Evolutionary conservation across 2,888 invertebrate species (phyloP).

Genomic region (Habroteleia sp.): DNA sequence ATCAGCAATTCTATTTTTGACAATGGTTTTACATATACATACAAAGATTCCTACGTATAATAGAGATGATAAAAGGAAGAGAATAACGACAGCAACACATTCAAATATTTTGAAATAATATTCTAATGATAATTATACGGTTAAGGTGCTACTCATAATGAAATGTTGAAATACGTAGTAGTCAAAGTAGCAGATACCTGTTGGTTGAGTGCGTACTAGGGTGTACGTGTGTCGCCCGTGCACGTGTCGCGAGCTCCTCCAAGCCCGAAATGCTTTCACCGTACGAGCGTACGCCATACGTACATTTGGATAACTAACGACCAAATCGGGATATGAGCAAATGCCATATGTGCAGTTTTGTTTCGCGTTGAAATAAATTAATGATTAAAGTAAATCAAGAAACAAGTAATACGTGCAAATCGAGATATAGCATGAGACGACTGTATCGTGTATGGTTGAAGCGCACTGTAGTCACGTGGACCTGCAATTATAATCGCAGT

Average conservation of each 20-base stretch:
- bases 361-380: constrained; percentile 49
- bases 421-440: constrained; percentile 20
- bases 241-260: constrained; percentile 32
- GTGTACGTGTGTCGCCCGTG: constrained; percentile 44
- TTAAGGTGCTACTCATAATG: constrained; percentile 56
- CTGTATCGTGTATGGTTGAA: constrained; percentile 37
- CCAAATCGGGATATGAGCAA: constrained; percentile 39
- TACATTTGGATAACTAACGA: constrained; percentile 37
- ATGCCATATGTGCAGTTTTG: constrained; percentile 45
- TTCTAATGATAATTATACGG: constrained; percentile 57
- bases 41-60: constrained; percentile 51
- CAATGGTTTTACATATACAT: constrained; percentile 58
- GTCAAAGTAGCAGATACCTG: constrained; percentile 57
- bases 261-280: constrained; percentile 35
- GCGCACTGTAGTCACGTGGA: constrained; percentile 36
- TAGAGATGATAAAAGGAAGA: constrained; percentile 7
- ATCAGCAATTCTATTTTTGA: constrained; percentile 63
- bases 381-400: not conserved
- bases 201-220: constrained; percentile 45
- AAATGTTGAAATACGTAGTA: constrained; percentile 55
- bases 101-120: constrained; percentile 62
- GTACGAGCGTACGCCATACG: constrained; percentile 20
- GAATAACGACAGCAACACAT: constrained; percentile 47
- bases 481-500: constrained; percentile 12
- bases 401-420: not conserved